These are phyloP conservation scores for Schizaphis graminum DNA, from an alignment of 2,888 invertebrate species.

Conservation along the genomic window DNA sequence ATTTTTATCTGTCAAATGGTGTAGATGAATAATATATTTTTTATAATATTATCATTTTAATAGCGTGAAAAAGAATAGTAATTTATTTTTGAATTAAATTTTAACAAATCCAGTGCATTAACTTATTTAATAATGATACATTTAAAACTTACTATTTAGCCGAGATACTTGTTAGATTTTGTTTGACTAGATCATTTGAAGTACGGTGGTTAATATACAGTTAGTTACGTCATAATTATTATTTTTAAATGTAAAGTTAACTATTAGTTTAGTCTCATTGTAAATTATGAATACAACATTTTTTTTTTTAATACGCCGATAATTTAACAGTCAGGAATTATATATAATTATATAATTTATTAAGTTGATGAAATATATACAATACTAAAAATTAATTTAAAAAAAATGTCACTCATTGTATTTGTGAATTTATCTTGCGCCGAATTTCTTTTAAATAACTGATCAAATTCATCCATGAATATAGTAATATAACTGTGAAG, in stretches of 20 bases:
- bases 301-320: not conserved
- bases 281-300: not conserved
- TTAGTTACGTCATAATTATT: not conserved
- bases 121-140: not conserved
- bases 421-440: not conserved
- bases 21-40: not conserved
- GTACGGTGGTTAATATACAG: not conserved
- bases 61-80: not conserved
- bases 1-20: not conserved
- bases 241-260: not conserved
- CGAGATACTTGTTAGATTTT: not conserved
- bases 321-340: not conserved
- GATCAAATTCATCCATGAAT: not conserved
- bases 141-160: not conserved
- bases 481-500: not conserved
- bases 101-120: not conserved
- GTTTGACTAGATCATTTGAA: not conserved
- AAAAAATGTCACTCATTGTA: not conserved
- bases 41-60: not conserved
- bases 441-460: not conserved
- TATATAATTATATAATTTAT: not conserved
- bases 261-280: too few relatives aligned
- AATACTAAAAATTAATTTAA: not conserved
- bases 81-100: not conserved
- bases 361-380: not conserved